These are phyloP conservation scores for Leistus spinibarbis DNA, from an alignment of 2,888 invertebrate species.

Conservation along the genomic window DNA sequence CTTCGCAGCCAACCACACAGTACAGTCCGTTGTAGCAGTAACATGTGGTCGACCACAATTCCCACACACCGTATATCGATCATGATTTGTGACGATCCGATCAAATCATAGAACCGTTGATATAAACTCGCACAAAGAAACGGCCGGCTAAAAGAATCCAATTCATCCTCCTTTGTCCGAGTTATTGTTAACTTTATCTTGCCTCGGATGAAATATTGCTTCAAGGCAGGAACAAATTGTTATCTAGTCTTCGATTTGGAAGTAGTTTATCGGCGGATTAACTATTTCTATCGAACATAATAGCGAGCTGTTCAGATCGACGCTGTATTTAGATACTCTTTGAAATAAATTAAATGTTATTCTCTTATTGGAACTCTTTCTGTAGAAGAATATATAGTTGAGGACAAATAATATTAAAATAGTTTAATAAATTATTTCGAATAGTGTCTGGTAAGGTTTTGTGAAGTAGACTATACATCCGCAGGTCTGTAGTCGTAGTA, in stretches of 20 bases:
- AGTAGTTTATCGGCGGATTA: neutral
- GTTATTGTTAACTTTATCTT: neutral
- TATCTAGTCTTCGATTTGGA: neutral
- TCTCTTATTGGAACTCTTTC: no score
- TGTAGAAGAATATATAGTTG: no score
- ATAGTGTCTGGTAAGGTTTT: no score
- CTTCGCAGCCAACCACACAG: slow-evolving; percentile 30
- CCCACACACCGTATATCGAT: neutral
- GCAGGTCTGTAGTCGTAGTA: no score
- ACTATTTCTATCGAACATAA: no score
- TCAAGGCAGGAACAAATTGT: neutral
- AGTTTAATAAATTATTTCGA: no score
- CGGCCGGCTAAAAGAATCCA: neutral
- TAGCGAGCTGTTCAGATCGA: no score
- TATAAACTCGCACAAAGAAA: neutral
- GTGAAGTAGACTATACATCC: neutral
- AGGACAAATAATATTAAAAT: no score
- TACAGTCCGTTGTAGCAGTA: neutral
- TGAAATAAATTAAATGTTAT: no score
- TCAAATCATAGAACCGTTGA: neutral
- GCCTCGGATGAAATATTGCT: neutral
- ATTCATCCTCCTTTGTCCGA: neutral
- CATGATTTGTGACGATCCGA: neutral
- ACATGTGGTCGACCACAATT: neutral
- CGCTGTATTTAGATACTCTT: no score